Evolutionary conservation across 2,113 vertebrate genomes (phyloP).

Genomic region (Ceyx melanurus): DNA sequence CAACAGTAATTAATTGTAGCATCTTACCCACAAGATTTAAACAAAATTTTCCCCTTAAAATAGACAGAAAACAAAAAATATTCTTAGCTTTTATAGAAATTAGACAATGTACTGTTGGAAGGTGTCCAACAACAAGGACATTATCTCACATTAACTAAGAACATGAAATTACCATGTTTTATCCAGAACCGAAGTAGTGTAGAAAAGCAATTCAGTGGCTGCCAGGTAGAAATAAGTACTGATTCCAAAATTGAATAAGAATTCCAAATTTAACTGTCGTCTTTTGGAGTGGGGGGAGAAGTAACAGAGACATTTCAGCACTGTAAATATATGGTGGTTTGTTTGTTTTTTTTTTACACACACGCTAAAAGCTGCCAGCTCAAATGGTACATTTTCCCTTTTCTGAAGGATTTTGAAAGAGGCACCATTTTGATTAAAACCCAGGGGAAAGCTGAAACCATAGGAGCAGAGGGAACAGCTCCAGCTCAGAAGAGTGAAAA

Average conservation of each 20-base stretch:
- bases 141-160: neutral
- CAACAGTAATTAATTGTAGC: neutral
- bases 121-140: neutral
- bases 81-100: neutral
- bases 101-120: neutral
- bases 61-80: neutral
- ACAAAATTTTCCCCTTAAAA: neutral
- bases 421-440: slow-evolving; percentile 22
- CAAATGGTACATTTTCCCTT: neutral
- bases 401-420: neutral
- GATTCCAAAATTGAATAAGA: neutral
- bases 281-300: neutral
- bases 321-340: neutral
- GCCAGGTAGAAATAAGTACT: neutral
- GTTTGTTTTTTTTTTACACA: neutral
- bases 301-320: neutral
- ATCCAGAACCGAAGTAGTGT: neutral
- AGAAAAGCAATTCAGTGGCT: neutral
- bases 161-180: neutral
- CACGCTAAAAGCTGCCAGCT: neutral
- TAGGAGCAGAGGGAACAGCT: neutral
- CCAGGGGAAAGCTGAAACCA: neutral
- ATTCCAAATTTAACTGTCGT: neutral
- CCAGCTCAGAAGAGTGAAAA: neutral
- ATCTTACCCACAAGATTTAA: neutral